Evolutionary conservation across 2,113 vertebrate species (phyloP).

Genomic region (Candoia aspera): DNA sequence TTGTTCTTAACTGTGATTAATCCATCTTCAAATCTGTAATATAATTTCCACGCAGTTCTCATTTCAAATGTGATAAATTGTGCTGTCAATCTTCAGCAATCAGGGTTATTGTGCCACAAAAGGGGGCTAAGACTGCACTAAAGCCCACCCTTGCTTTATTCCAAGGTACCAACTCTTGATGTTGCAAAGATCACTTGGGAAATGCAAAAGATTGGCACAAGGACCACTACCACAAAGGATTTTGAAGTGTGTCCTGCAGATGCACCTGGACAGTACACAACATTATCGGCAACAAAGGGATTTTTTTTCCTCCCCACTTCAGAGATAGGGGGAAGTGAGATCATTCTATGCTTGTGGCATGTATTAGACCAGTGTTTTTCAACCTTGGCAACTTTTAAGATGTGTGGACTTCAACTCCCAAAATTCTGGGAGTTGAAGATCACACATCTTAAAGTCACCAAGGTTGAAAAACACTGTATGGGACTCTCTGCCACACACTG

Average conservation of each 20-base stretch:
- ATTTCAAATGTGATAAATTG: neutral
- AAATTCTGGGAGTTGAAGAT: neutral
- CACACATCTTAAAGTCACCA: neutral
- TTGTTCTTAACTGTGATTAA: neutral
- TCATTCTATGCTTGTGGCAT: neutral
- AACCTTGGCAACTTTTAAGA: neutral
- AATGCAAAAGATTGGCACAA: neutral
- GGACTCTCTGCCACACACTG: neutral
- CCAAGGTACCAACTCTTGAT: neutral
- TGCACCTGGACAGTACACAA: neutral
- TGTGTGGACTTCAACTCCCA: neutral
- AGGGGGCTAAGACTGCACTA: neutral
- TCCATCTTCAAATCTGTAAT: neutral
- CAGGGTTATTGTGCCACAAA: neutral
- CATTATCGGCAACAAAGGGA: neutral
- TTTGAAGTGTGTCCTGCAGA: neutral
- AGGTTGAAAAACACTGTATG: neutral
- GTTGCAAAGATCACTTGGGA: neutral
- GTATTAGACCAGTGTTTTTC: neutral
- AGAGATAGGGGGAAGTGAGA: neutral
- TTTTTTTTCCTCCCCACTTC: neutral
- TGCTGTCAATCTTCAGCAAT: neutral
- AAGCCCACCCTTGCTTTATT: neutral
- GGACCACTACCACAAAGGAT: neutral
- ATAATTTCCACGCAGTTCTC: neutral